Percentiles rank a stretch among this genome's conserved stretches.
Conservation (phyloP, 2,113 vertebrate species). For the Limanda limanda region DNA sequence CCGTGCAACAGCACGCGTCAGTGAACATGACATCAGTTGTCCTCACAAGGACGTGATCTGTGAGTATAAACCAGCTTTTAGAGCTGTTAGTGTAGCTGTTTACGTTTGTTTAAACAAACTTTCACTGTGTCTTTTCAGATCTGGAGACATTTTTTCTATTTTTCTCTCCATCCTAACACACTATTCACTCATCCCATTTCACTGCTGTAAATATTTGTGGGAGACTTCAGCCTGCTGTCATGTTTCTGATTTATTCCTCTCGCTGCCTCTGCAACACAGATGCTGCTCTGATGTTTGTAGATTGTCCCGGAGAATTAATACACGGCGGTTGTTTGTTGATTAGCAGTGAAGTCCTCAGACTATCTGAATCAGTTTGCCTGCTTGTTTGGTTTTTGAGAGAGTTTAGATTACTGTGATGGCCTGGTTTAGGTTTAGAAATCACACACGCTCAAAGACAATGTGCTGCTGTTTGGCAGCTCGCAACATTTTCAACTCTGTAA, state of each 20-base stretch:
- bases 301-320: slow-evolving; percentile 17
- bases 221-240: background rate
- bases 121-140: background rate
- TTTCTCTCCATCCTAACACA: background rate
- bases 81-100: background rate
- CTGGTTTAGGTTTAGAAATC: slow-evolving; percentile 42
- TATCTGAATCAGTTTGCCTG: slow-evolving; percentile 20
- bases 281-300: background rate
- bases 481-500: slow-evolving; percentile 23
- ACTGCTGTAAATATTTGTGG: slow-evolving; percentile 54
- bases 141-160: background rate
- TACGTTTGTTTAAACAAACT: background rate
- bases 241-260: background rate
- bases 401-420: slow-evolving; percentile 27
- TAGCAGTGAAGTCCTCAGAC: slow-evolving; percentile 7
- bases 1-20: background rate
- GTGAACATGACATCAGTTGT: background rate
- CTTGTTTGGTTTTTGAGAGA: slow-evolving; percentile 49
- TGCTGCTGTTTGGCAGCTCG: slow-evolving; percentile 53
- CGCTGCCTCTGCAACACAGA: background rate
- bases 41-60: background rate
- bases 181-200: slow-evolving; percentile 28
- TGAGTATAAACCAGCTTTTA: too few relatives aligned
- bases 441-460: slow-evolving; percentile 53
- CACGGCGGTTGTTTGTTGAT: slow-evolving; percentile 12